Percentiles rank a stretch among this genome's conserved stretches.
Evolutionary conservation across 2,888 invertebrate genomes (phyloP).

Genomic region (Drosophila prostipennis): DNA sequence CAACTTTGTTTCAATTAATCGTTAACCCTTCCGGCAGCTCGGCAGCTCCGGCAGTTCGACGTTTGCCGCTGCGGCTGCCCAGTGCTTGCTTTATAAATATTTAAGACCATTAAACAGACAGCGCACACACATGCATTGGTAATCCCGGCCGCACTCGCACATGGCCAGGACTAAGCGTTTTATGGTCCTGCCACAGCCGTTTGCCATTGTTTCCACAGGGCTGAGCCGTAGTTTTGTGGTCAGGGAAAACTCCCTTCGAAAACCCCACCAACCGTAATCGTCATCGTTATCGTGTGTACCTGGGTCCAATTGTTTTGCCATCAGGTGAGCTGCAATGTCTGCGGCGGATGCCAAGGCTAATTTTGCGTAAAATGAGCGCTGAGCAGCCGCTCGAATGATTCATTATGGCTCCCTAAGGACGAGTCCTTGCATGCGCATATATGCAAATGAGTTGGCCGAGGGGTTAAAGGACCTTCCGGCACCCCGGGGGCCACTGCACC

Average conservation of each 20-base stretch:
- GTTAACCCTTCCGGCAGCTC: constrained; percentile 29
- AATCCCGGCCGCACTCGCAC: constrained; percentile 13
- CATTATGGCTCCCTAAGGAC: constrained; percentile 55
- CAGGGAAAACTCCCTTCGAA: constrained; percentile 1
- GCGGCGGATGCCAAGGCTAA: constrained; percentile 72
- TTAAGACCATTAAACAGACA: constrained; percentile 68
- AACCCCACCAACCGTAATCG: constrained; percentile 27
- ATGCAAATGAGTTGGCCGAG: constrained; percentile 64
- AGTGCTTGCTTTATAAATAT: constrained; percentile 65
- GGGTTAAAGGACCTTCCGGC: constrained; percentile 19
- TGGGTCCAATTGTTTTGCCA: constrained; percentile 67
- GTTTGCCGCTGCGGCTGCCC: constrained; percentile 48
- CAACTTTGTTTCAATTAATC: constrained; percentile 34
- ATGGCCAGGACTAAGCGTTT: constrained; percentile 53
- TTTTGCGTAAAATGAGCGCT: constrained; percentile 73
- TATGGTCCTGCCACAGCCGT: constrained; percentile 36
- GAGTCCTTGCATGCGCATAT: constrained; percentile 49
- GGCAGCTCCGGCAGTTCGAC: constrained; percentile 30
- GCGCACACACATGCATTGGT: constrained; percentile 14
- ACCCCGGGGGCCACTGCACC: constrained; percentile 29
- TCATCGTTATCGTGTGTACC: constrained; percentile 48
- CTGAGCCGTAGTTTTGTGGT: constrained; percentile 26
- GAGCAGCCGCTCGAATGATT: constrained; percentile 59
- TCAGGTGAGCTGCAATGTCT: constrained; percentile 52
- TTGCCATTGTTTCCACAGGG: constrained; percentile 51